Percentiles rank a stretch among this genome's conserved stretches.
These are phyloP conservation scores for Acheta domesticus DNA, from an alignment of 2,888 invertebrate genomes.

Conservation along the genomic window DNA sequence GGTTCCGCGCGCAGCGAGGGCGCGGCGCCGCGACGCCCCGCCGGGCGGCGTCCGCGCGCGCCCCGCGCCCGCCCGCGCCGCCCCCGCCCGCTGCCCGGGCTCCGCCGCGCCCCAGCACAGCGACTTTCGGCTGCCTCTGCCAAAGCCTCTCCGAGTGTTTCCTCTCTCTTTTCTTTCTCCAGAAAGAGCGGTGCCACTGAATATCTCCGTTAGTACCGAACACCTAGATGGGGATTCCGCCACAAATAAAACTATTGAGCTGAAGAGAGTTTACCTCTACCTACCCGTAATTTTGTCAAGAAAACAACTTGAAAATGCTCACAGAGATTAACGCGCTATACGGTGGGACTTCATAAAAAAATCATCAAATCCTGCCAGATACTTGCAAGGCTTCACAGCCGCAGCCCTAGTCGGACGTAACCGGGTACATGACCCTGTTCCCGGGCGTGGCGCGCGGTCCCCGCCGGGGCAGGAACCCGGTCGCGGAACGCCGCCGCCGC, in stretches of 20 bases:
- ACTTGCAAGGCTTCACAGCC: constrained; percentile 1
- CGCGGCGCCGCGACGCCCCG: no score
- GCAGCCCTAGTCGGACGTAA: constrained; percentile 18
- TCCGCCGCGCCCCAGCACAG: background rate
- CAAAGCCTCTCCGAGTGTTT: constrained; percentile 20
- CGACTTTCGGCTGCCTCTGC: background rate
- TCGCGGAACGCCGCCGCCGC: background rate
- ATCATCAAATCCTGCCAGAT: constrained; percentile 18
- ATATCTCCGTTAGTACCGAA: constrained; percentile 20
- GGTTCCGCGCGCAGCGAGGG: no score
- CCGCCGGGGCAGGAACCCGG: background rate
- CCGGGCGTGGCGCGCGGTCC: background rate
- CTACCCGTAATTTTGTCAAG: constrained; percentile 24
- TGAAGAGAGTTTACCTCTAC: background rate
- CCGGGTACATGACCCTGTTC: background rate
- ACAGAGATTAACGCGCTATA: constrained; percentile 12
- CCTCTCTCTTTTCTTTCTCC: constrained; percentile 18
- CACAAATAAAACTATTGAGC: constrained; percentile 2
- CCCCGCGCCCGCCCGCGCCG: no score
- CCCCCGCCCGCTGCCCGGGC: background rate
- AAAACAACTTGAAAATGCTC: constrained; percentile 21
- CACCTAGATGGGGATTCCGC: constrained; percentile 19
- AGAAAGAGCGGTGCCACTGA: constrained; percentile 21
- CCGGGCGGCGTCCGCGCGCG: no score
- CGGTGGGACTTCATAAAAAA: constrained; percentile 22